These are phyloP conservation scores for Camarhynchus parvulus DNA, from an alignment of 2,113 vertebrate species.

Conservation along the genomic window DNA sequence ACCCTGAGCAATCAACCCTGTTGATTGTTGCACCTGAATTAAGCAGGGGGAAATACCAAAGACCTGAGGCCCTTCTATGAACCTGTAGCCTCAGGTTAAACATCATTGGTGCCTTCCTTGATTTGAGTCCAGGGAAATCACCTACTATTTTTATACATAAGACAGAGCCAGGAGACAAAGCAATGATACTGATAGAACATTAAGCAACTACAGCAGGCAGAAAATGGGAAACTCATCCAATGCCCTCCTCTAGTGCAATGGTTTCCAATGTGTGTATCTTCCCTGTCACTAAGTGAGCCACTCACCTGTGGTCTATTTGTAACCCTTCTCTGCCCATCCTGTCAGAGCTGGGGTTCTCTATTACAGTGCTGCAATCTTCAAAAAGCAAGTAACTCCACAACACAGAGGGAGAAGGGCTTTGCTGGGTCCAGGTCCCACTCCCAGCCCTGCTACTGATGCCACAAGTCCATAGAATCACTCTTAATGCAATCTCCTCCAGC, in stretches of 20 bases:
- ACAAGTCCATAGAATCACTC: not conserved
- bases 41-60: not conserved
- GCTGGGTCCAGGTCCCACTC: not conserved
- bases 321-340: not conserved
- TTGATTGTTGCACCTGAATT: not conserved
- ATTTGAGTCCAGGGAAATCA: not conserved
- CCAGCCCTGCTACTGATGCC: not conserved
- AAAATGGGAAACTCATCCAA: not conserved
- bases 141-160: not conserved
- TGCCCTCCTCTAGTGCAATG: not conserved
- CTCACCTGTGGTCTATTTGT: not conserved
- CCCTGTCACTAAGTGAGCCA: not conserved
- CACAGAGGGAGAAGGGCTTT: not conserved
- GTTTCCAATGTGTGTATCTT: accelerated
- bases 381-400: not conserved
- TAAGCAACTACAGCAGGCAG: not conserved
- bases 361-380: not conserved
- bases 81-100: not conserved
- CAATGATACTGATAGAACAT: not conserved
- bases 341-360: not conserved
- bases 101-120: not conserved
- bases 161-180: not conserved
- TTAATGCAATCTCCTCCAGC: not conserved
- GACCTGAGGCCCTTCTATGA: not conserved
- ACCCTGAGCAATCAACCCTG: not conserved